These are phyloP conservation scores for Labeo rohita DNA, from an alignment of 2,113 vertebrate species.

Conservation along the genomic window DNA sequence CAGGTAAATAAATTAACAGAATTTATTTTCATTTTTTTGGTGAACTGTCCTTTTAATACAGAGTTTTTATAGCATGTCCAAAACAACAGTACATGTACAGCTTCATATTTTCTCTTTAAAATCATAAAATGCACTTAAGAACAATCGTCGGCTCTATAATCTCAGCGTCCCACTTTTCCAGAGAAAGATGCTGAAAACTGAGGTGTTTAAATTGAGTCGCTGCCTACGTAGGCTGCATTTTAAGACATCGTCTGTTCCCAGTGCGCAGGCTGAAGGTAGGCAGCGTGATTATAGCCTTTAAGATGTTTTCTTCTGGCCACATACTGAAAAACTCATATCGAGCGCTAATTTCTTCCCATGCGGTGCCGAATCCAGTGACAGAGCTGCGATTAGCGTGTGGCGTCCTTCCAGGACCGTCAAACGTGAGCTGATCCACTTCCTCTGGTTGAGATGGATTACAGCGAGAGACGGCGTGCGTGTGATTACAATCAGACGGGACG, in stretches of 20 bases:
- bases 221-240: constrained; percentile 22
- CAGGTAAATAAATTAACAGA: neutral
- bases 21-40: neutral
- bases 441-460: constrained; percentile 59
- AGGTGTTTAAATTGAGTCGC: neutral
- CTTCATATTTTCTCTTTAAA: neutral
- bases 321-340: neutral
- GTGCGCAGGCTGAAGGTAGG: constrained; percentile 13
- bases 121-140: neutral
- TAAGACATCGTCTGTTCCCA: constrained; percentile 4
- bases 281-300: constrained; percentile 25
- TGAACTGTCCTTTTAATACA: neutral
- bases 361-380: neutral
- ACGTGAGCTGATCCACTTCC: constrained; percentile 67
- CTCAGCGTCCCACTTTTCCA: constrained; percentile 2
- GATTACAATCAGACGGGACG: constrained; percentile 64
- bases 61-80: neutral
- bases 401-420: constrained; percentile 66
- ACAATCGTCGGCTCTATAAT: neutral
- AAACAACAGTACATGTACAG: neutral
- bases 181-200: neutral
- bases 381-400: constrained; percentile 58
- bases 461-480: constrained; percentile 42
- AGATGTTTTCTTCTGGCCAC: neutral
- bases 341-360: neutral